Evolutionary conservation across 2,888 invertebrate species (phyloP).

Genomic region (Coenonympha glycerion): DNA sequence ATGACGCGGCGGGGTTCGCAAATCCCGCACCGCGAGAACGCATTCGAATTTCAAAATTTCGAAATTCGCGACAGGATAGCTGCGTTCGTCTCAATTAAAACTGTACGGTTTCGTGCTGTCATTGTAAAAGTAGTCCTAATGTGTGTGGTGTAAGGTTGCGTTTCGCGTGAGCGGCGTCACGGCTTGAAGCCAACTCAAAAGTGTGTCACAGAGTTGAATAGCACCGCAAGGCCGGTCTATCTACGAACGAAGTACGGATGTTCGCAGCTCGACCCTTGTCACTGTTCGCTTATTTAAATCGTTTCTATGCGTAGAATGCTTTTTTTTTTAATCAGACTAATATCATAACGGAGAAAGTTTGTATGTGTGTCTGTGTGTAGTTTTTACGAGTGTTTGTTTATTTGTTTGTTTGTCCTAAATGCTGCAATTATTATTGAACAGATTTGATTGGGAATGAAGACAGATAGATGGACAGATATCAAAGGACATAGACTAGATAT

Average conservation of each 20-base stretch:
- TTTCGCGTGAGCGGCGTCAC: conserved; percentile 41
- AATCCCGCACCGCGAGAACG: conserved; percentile 30
- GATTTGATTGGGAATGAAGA: no score
- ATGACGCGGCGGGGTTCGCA: background rate
- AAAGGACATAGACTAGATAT: no score
- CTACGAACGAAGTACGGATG: conserved; percentile 67
- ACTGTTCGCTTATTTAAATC: conserved; percentile 35
- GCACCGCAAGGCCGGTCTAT: conserved; percentile 71
- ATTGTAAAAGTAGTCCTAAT: conserved; percentile 29
- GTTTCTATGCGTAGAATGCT: conserved; percentile 26
- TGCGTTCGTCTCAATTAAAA: conserved; percentile 48
- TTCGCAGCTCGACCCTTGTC: conserved; percentile 43
- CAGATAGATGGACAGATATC: no score
- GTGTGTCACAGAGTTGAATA: conserved; percentile 74
- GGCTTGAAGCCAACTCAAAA: conserved; percentile 73
- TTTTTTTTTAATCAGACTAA: no score
- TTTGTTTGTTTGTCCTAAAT: no score
- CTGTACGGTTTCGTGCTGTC: conserved; percentile 26
- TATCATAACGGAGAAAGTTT: background rate
- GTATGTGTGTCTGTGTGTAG: background rate
- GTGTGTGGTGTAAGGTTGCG: conserved; percentile 37
- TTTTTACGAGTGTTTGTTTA: background rate
- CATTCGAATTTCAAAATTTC: no score
- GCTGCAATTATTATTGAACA: no score
- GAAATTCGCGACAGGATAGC: conserved; percentile 52